A percentile compares a stretch with the other conserved stretches of the same genome.
Conservation (phyloP, 2,888 invertebrate species). For the Caenorhabditis becei region DNA sequence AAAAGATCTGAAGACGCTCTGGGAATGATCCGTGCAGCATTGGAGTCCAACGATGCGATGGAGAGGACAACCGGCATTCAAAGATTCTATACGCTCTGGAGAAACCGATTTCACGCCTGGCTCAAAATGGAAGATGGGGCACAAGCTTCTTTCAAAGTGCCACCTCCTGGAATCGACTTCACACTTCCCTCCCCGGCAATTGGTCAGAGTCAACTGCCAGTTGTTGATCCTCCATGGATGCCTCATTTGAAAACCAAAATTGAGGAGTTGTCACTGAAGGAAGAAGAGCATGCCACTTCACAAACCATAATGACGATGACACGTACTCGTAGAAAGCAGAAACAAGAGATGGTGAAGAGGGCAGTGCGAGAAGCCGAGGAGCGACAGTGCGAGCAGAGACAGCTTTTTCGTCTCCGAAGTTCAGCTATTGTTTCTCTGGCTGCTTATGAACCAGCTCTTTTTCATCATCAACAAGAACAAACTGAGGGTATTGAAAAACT, state of each 20-base stretch:
- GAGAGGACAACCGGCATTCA: conserved; percentile 89
- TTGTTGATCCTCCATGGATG: conserved; percentile 96
- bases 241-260: conserved; percentile 98
- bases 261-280: conserved; percentile 97
- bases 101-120: conserved; percentile 97
- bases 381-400: conserved; percentile 84
- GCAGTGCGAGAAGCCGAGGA: conserved; percentile 97
- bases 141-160: conserved; percentile 94
- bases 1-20: conserved; percentile 92
- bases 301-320: conserved; percentile 91
- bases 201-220: conserved; percentile 87
- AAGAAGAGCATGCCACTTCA: conserved; percentile 87
- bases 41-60: conserved; percentile 90
- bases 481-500: conserved; percentile 56
- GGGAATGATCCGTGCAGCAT: conserved; percentile 91
- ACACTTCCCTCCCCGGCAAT: conserved; percentile 98
- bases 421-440: conserved; percentile 96
- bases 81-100: conserved; percentile 95
- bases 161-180: conserved; percentile 98
- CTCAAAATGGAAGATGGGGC: conserved; percentile 99
- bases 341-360: conserved; percentile 96
- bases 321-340: conserved; percentile 98
- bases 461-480: conserved; percentile 84
- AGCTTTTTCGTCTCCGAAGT: conserved; percentile 87
- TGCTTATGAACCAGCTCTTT: conserved; percentile 94